Evolutionary conservation across 35 echinoderm and acorn worm species (phyloP), one percentile per base, ranked within the genome.

Genomic region (Anneissia japonica): DNA sequence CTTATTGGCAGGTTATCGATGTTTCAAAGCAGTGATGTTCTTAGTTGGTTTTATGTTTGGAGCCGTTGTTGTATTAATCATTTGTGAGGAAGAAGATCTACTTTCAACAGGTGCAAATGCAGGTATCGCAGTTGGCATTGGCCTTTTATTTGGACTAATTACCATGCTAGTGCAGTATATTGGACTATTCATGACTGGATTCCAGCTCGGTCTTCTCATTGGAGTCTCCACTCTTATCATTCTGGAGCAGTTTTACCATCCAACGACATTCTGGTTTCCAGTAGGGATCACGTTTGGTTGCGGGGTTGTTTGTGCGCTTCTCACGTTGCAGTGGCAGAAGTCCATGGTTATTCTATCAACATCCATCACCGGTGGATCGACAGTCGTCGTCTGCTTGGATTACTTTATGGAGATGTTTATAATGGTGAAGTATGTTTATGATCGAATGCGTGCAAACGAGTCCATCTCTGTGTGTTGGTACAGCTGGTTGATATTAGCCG

Each of bases 1-100:
- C 26, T 81, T 46, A 36, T 32, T 46, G 79, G 33, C 90, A 99
- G 96, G 96, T 79, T 99, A 99, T 80, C 81, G 96, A 80, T 99
- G 96, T 77, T 99, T 99, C 79, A 94, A 94, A 83, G 96, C 92
- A 23, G 87, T 94, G 80, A 93, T 99, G 96, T 99, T 99, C 86
- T 84, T 99, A 7, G 89, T 94, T 7, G 96, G 96, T 46, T 99
- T 99, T 72, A 89, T 99, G 77, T 83, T 99, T 9, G 96, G 92
- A 12, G 88, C 96, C 32, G 82, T 91, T 7, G 56, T 99, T 41
- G 86, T 93, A 21, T 99, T 89, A 82, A 73, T 93, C 10, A 94
- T 99, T 43, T 99, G 96, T 37, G 72, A 91, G 32, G 92, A 99
- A 75, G 88, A 99, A 56, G 93, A 86, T 76, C 46, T 30, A 40